phyloP scores from a whole-genome alignment of 2,797 vertebrate genomes.

The Capromys pilorides region DNA sequence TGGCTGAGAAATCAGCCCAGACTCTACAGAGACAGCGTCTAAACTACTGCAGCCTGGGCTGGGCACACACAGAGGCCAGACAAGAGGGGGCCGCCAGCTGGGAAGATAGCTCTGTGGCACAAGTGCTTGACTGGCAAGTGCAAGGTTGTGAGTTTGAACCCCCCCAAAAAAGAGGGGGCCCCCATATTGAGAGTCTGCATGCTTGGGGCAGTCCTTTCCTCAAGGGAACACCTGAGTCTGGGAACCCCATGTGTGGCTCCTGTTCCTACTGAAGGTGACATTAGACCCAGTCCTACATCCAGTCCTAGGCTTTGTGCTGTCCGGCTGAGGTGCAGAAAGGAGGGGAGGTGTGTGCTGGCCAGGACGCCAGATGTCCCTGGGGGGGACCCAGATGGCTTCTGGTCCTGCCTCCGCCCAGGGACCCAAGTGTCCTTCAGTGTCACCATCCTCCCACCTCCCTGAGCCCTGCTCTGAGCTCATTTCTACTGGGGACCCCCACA shows the following conservation, averaged over 20 bases:
- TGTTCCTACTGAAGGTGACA: rapidly evolving
- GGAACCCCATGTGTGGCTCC: neutral
- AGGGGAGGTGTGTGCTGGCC: neutral
- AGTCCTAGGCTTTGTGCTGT: neutral
- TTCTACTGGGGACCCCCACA: neutral
- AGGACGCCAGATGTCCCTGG: neutral
- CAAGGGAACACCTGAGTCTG: neutral
- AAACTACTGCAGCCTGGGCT: neutral
- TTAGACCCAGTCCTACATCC: rapidly evolving
- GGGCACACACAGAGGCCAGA: neutral
- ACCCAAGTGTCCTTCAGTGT: rapidly evolving
- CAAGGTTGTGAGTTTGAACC: too few species aligned
- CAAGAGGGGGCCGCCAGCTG: neutral
- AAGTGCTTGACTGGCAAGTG: too few species aligned
- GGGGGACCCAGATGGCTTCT: neutral
- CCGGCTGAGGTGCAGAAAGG: neutral
- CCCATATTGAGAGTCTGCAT: neutral
- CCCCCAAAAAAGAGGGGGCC: neutral
- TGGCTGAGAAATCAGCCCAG: neutral
- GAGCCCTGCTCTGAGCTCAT: neutral
- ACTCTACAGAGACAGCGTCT: neutral
- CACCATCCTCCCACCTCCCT: neutral
- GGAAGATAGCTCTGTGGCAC: too few species aligned
- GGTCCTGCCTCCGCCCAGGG: rapidly evolving
- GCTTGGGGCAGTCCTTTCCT: neutral